Evolutionary conservation across 2,888 invertebrate species (phyloP), one percentile per base, ranked within the genome.

Genomic region (Sinohyriopsis cumingii): DNA sequence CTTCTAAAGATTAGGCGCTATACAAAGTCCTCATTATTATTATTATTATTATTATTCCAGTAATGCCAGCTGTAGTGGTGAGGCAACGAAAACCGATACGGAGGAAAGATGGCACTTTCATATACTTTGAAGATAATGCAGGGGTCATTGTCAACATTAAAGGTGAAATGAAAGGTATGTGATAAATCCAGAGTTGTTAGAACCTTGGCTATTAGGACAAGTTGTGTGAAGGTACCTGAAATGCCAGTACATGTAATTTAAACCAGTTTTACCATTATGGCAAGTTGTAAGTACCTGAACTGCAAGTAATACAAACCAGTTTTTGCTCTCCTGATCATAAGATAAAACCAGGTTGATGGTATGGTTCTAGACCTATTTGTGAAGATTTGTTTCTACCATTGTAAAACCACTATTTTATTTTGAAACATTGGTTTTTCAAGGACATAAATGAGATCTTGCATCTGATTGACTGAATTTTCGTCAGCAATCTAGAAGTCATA

Each of bases 81-180:
- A 93, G 99, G 91, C 99, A 99, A 91, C 94, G 99, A 84, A 99
- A 99, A 92, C 96, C 98, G 20, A 98, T 97, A 92, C 93, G 99
- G 84, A 96, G 99, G 95, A 97, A 98, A 94, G 98, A 99, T 90
- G 99, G 99, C 59, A 95, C 96, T 75, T 98, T 99, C 90, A 96
- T 99, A 92, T 99, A 99, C 91, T 99, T 99, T 91, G 99, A 99
- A 91, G 99, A 99, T 91, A 99, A 99, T 91, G 99, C 99, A 33
- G 99, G 99, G 68, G 99, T 99, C 64, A 99, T 99, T 91, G 99
- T 99, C 68, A 99, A 99, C 91, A 98, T 98, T 91, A 99, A 99
- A 91, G 99, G 99, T 76, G 99, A 99, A 93, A 99, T 99, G 99
- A 99, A 99, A 92, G 99, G 97, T 92, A 81, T 82, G 72, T 67